phyloP scores from a whole-genome alignment of 1,140 invertebrate genomes.

The Anthonomus grandis region DNA sequence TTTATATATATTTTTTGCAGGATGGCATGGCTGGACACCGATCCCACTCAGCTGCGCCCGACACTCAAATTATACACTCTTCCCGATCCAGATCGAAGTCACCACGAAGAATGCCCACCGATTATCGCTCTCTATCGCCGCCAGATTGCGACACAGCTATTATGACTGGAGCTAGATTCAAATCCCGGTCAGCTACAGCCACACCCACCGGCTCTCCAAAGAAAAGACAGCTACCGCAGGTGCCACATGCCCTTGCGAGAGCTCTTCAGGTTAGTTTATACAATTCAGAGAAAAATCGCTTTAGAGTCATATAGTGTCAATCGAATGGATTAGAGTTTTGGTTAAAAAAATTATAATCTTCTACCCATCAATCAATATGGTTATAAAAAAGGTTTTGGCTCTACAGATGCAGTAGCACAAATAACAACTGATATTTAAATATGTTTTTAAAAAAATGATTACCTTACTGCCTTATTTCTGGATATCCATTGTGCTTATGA shows the following conservation, averaged over 20 bases:
- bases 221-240: constrained; percentile 91
- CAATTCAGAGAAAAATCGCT: too few species aligned
- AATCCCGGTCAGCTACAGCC: constrained; percentile 81
- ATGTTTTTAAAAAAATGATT: too few species aligned
- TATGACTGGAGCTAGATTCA: constrained; percentile 56
- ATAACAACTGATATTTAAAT: too few species aligned
- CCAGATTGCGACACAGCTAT: constrained; percentile 54
- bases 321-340: too few species aligned
- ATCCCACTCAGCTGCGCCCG: constrained; percentile 73
- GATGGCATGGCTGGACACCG: constrained; percentile 53
- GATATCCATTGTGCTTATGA: too few species aligned
- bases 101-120: constrained; percentile 57
- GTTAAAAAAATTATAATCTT: too few species aligned
- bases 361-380: too few species aligned
- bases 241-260: constrained; percentile 64
- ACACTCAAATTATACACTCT: constrained; percentile 58
- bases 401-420: too few species aligned
- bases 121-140: constrained; percentile 70
- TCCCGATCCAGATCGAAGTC: constrained; percentile 61
- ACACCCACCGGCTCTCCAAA: constrained; percentile 94
- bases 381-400: too few species aligned
- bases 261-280: constrained; percentile 54
- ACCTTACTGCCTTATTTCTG: too few species aligned
- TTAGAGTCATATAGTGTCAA: too few species aligned
- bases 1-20: constrained; percentile 36